Evolutionary conservation across 30 jellyfish, hydroid and myxozoan species (phyloP).

Genomic region (Mastigias papua): DNA sequence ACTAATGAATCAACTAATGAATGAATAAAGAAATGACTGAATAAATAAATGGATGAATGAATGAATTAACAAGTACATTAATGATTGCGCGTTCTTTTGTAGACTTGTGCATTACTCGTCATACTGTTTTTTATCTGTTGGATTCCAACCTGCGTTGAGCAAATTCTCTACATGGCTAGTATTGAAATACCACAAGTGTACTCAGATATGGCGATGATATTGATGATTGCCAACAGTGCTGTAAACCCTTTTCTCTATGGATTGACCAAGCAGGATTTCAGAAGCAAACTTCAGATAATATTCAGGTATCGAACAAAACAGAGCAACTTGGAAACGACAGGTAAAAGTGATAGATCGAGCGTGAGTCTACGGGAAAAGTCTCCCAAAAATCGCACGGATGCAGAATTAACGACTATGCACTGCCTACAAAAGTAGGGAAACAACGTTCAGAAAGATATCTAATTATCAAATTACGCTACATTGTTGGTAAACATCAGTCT

Average conservation of each 20-base stretch:
- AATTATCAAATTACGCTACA: background rate
- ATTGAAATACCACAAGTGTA: constrained; percentile 18
- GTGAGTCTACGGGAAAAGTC: background rate
- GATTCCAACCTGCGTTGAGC: constrained; percentile 79
- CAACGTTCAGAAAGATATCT: background rate
- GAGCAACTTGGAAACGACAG: background rate
- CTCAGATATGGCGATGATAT: constrained; percentile 63
- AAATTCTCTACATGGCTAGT: constrained; percentile 32
- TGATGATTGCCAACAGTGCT: constrained; percentile 77
- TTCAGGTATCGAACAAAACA: background rate
- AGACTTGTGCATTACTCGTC: constrained; percentile 76
- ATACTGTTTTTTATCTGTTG: constrained; percentile 65
- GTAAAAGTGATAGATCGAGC: background rate
- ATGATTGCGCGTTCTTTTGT: too few relatives aligned
- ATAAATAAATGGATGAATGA: too few relatives aligned
- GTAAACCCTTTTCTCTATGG: constrained; percentile 81
- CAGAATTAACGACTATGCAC: background rate
- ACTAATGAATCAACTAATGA: too few relatives aligned
- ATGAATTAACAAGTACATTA: too few relatives aligned
- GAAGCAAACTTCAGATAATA: constrained; percentile 50
- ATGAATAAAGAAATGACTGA: too few relatives aligned
- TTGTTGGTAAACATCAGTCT: too few relatives aligned
- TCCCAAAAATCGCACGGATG: background rate
- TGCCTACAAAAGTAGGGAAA: background rate
- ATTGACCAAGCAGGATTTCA: constrained; percentile 62